Evolutionary conservation across 1,140 invertebrate genomes (phyloP).

Genomic region (Heliconius himera): DNA sequence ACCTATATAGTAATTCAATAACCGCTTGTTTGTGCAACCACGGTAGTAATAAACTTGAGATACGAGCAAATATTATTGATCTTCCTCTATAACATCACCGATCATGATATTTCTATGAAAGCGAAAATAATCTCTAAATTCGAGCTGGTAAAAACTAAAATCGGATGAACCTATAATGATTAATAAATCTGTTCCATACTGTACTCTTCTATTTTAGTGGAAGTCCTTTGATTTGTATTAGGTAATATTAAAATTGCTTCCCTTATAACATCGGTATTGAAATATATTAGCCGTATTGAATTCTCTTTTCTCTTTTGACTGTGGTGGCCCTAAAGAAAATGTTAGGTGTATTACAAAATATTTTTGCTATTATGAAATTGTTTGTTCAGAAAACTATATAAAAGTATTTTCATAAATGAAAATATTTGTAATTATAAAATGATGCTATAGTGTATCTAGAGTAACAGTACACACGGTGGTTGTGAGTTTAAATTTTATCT

Average conservation of each 20-base stretch:
- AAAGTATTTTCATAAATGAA: neutral
- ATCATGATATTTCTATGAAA: slow-evolving; percentile 12
- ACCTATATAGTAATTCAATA: slow-evolving; percentile 33
- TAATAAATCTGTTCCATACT: slow-evolving; percentile 3
- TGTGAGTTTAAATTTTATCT: no score
- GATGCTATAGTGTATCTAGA: no score
- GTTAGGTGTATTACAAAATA: neutral
- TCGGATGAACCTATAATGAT: neutral
- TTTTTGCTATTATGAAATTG: slow-evolving; percentile 2
- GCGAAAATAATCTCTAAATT: slow-evolving; percentile 10
- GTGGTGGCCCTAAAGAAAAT: neutral
- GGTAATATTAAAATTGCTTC: slow-evolving; percentile 45
- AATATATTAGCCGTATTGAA: slow-evolving; percentile 15
- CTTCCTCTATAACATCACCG: slow-evolving; percentile 15
- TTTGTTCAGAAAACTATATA: neutral
- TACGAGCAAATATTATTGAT: slow-evolving; percentile 46
- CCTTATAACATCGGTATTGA: slow-evolving; percentile 10
- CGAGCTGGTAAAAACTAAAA: slow-evolving; percentile 1
- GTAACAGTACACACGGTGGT: no score
- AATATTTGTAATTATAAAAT: neutral
- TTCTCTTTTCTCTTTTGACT: neutral
- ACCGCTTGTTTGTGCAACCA: slow-evolving; percentile 36
- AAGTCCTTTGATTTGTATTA: slow-evolving; percentile 46
- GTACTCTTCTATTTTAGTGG: slow-evolving; percentile 39
- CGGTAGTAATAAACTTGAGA: slow-evolving; percentile 45